Percentiles rank a stretch among this genome's conserved stretches.
These are phyloP conservation scores for Pseudomugil gertrudae DNA, from an alignment of 2,797 vertebrate species.

Conservation along the genomic window DNA sequence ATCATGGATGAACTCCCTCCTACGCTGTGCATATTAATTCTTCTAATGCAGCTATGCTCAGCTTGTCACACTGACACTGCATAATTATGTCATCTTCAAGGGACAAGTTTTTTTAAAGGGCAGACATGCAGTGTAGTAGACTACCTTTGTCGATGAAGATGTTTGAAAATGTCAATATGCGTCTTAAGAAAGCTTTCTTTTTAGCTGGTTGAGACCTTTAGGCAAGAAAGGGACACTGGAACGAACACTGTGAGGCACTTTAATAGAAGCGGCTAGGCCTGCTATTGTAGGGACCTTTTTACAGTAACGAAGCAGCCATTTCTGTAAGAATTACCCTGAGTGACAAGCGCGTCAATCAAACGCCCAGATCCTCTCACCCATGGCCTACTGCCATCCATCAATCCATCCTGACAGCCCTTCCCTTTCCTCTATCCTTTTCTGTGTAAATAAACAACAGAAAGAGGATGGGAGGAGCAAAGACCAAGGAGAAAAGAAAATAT, in stretches of 20 bases:
- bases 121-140: slow-evolving; percentile 26
- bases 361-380: slow-evolving; percentile 58
- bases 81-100: slow-evolving; percentile 77
- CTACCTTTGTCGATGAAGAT: slow-evolving; percentile 31
- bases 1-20: slow-evolving; percentile 61
- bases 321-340: slow-evolving; percentile 61
- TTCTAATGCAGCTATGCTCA: slow-evolving; percentile 65
- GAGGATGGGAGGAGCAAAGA: slow-evolving; percentile 31
- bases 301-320: slow-evolving; percentile 59
- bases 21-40: slow-evolving; percentile 74
- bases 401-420: slow-evolving; percentile 55
- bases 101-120: slow-evolving; percentile 63
- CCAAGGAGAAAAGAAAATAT: slow-evolving; percentile 44
- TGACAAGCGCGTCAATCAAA: slow-evolving; percentile 70
- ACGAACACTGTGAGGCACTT: slow-evolving; percentile 12
- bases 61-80: slow-evolving; percentile 72
- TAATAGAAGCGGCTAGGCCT: slow-evolving; percentile 19
- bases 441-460: slow-evolving; percentile 73
- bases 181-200: slow-evolving; percentile 47
- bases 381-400: slow-evolving; percentile 67
- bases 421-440: slow-evolving; percentile 41
- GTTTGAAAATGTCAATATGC: slow-evolving; percentile 47
- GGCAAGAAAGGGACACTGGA: slow-evolving; percentile 10
- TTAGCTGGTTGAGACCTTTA: slow-evolving; percentile 24
- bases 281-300: slow-evolving; percentile 29